Conservation (phyloP, 2,888 invertebrate genomes). For the Agrotis puta region DNA sequence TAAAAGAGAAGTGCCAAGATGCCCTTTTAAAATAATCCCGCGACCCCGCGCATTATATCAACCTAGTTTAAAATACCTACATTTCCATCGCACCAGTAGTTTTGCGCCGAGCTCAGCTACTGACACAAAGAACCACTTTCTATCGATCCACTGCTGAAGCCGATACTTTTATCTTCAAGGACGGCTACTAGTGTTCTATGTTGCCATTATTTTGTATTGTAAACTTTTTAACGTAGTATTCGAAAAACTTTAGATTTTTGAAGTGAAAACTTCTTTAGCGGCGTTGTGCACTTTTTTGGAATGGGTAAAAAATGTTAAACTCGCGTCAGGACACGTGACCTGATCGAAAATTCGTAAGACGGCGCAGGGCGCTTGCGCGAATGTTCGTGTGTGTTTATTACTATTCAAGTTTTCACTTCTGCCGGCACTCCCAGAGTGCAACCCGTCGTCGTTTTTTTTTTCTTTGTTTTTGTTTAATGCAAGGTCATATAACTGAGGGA, state of each 20-base stretch:
- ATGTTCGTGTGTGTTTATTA: too few relatives aligned
- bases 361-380: too few relatives aligned
- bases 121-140: slow-evolving; percentile 33
- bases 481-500: not conserved
- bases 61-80: slow-evolving; percentile 11
- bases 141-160: slow-evolving; percentile 36
- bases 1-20: too few relatives aligned
- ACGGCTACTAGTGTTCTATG: slow-evolving; percentile 3
- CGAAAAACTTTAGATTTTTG: not conserved
- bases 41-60: not conserved
- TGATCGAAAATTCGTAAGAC: too few relatives aligned
- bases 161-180: slow-evolving; percentile 32
- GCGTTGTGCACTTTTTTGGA: too few relatives aligned
- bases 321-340: too few relatives aligned
- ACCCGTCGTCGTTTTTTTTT: too few relatives aligned
- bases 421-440: too few relatives aligned
- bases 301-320: too few relatives aligned
- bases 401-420: too few relatives aligned
- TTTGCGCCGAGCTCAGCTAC: not conserved
- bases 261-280: too few relatives aligned
- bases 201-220: slow-evolving; percentile 23
- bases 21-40: not conserved
- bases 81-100: not conserved
- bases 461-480: too few relatives aligned
- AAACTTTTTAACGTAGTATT: slow-evolving; percentile 20